Evolutionary conservation across 2,888 invertebrate species (phyloP).

Genomic region (Macaria liturata): DNA sequence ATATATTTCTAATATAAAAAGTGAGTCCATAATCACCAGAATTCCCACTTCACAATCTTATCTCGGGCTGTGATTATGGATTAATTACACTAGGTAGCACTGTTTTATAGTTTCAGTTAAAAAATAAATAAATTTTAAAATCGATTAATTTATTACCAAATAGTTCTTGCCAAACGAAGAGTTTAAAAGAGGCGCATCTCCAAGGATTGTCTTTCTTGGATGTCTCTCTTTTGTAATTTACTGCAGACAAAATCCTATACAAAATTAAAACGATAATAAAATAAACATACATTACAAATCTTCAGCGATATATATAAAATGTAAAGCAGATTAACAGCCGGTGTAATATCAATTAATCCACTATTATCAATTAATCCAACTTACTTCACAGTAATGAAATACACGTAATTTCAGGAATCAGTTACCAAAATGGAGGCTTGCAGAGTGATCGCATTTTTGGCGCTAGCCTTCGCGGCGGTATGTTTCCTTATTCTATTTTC

Average conservation of each 20-base stretch:
- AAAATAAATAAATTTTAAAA: no score
- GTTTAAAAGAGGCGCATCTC: no score
- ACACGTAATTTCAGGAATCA: conserved; percentile 18
- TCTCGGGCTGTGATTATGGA: background rate
- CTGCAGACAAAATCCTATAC: no score
- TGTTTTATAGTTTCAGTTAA: no score
- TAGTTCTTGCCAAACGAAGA: no score
- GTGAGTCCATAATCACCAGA: background rate
- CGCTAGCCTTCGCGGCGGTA: conserved; percentile 41
- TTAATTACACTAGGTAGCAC: background rate
- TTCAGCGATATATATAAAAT: no score
- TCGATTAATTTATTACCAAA: no score
- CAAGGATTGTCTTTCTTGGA: no score
- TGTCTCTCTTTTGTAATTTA: no score
- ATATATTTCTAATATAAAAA: no score
- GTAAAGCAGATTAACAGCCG: background rate
- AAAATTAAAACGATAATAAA: no score
- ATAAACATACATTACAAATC: no score
- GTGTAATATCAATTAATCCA: conserved; percentile 6
- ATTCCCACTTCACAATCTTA: background rate
- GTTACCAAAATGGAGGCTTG: conserved; percentile 36
- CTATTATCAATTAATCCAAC: conserved; percentile 23
- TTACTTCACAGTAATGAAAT: conserved; percentile 26
- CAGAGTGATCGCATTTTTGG: conserved; percentile 35
- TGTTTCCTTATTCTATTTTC: conserved; percentile 11